A percentile compares a stretch with the other conserved stretches of the same genome.
Conservation (phyloP, 2,113 vertebrate genomes). For the Oncorhynchus nerka region DNA sequence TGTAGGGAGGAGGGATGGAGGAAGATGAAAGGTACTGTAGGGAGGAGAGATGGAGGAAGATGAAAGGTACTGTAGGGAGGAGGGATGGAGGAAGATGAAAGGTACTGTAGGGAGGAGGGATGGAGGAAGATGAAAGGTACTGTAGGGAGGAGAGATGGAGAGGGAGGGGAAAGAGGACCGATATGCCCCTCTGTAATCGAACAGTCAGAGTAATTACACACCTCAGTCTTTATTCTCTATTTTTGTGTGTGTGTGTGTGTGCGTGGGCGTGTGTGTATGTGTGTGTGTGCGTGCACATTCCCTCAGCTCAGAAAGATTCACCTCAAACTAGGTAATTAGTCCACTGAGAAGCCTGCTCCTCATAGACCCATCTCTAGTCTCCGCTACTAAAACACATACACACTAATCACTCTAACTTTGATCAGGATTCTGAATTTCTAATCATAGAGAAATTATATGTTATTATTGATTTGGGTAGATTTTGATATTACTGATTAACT, state of each 20-base stretch:
- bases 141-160: background rate
- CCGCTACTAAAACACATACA: background rate
- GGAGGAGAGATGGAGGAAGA: no score
- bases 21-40: no score
- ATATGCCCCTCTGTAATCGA: background rate
- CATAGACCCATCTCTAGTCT: background rate
- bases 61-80: no score
- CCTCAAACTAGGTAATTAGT: background rate
- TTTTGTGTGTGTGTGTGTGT: no score
- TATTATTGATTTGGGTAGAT: no score
- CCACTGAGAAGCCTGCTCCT: background rate
- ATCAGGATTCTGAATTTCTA: background rate
- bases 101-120: no score
- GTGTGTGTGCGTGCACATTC: rapidly evolving
- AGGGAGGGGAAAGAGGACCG: background rate
- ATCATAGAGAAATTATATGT: background rate
- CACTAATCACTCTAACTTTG: background rate
- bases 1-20: no score
- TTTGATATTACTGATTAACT: background rate
- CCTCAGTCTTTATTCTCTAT: background rate
- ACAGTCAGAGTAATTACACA: background rate
- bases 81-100: no score
- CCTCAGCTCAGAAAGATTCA: background rate
- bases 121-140: no score
- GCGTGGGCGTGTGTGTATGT: no score